These are phyloP conservation scores for Panopea generosa DNA, from an alignment of 2,888 invertebrate species.

Conservation along the genomic window DNA sequence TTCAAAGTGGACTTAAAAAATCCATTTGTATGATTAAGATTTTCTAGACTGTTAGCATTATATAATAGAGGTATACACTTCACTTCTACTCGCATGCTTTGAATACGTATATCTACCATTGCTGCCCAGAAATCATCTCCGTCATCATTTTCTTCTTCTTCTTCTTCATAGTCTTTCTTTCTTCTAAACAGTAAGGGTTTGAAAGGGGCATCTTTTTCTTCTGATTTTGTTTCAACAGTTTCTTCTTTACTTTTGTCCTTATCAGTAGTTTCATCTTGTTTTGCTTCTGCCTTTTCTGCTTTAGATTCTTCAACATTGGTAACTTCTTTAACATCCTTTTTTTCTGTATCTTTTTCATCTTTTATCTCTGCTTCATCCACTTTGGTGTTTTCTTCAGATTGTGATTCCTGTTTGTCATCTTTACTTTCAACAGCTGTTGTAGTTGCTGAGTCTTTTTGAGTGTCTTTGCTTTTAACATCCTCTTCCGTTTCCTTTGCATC, in stretches of 20 bases:
- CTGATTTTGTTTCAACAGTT: no score
- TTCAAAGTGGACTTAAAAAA: no score
- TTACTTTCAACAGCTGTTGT: no score
- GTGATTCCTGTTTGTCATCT: slow-evolving; percentile 3
- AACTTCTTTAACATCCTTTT: slow-evolving; percentile 1
- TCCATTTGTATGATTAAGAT: no score
- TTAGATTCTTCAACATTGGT: not conserved
- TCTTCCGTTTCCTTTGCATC: slow-evolving; percentile 1
- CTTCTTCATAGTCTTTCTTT: slow-evolving; percentile 5
- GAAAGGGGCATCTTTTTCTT: not conserved
- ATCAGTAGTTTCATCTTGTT: slow-evolving; percentile 1
- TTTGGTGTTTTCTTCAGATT: slow-evolving; percentile 24
- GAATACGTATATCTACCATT: slow-evolving; percentile 46
- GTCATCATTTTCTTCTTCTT: slow-evolving; percentile 43
- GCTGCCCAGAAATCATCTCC: slow-evolving; percentile 60
- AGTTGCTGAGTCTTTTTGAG: slow-evolving; percentile 6
- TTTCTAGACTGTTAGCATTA: no score
- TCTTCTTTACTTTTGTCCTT: no score
- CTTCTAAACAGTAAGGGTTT: no score
- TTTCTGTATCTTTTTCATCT: slow-evolving; percentile 4
- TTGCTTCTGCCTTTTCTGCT: slow-evolving; percentile 1
- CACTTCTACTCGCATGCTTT: slow-evolving; percentile 52
- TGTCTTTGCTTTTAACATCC: not conserved
- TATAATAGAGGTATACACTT: no score
- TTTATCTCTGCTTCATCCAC: slow-evolving; percentile 15